Conservation (phyloP, 1,140 invertebrate species). For the Thereuonema tuberculata region DNA sequence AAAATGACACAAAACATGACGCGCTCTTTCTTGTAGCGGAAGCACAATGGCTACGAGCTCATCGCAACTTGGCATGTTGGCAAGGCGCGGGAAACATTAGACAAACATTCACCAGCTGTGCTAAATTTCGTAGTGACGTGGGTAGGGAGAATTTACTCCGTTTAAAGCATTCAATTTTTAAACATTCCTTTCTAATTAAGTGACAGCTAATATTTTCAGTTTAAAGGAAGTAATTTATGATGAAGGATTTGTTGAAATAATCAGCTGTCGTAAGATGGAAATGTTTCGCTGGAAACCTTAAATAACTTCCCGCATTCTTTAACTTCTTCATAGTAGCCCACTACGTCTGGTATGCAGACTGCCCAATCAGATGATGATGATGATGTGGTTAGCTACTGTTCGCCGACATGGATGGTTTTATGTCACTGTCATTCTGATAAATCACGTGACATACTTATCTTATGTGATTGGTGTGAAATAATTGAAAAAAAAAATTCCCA, state of each 20-base stretch:
- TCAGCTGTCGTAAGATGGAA: neutral
- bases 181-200: neutral
- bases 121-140: neutral
- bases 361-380: neutral
- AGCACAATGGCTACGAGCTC: neutral
- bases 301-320: neutral
- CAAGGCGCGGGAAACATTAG: conserved; percentile 2
- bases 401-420: no score
- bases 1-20: neutral
- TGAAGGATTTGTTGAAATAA: neutral
- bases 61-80: neutral
- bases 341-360: neutral
- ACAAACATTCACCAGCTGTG: conserved; percentile 7
- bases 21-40: neutral
- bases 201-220: neutral
- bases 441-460: no score
- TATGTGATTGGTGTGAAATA: no score
- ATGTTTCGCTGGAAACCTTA: neutral
- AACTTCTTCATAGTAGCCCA: neutral
- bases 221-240: neutral
- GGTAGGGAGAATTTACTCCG: conserved; percentile 2
- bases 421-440: no score
- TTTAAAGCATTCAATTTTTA: neutral
- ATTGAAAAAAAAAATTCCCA: no score
- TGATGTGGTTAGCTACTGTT: no score